Evolutionary conservation across 64 coral and sea anemone species (phyloP), one percentile per base, ranked within the genome.

Genomic region (Stichodactyla mertensii): DNA sequence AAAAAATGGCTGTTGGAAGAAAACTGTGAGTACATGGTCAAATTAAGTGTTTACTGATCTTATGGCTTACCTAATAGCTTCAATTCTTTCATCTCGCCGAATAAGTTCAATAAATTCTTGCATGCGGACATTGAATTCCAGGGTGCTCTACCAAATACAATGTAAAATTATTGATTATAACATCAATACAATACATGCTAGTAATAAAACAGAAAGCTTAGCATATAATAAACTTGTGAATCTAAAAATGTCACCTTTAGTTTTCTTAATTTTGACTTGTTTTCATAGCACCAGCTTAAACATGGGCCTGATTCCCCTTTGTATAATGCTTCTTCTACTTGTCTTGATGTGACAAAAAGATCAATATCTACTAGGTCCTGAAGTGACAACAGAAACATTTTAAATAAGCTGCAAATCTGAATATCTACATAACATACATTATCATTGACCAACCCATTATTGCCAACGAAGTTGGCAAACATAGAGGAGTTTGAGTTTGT

Each of bases 31-130:
- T 45, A 45, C 36, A 45, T 45, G 36, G 36, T 45, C 36, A 45
- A 45, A 45, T 45, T 45, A 45, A 45, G 36, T 45, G 36, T 45
- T 45, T 45, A 45, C 3, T 45, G 36, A 66, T 20, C 13, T 51
- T 84, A 57, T 20, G 16, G 78, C 91, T 71, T 82, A 98, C 96
- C 89, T 94, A n/a, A 98, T 92, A 64, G 96, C 96, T 92, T 98
- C 96, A 85, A 95, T 89, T 86, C 89, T 89, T 19, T 98, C 92
- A 92, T 89, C 87, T 88, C 64, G 83, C 54, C 93, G 80, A 7
- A 98, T 86, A 85, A 94, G 90, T 55, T 98, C 96, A 89, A 98
- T 82, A 92, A 94, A 98, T 82, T 98, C 96, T 64, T 98, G 96
- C 66, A 94, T 92, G 77, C 96, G 88, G 6, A 98, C 96, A 95